A percentile compares a stretch with the other conserved stretches of the same genome.
Evolutionary conservation across 1,140 invertebrate genomes (phyloP).

Genomic region (Drosophila trapezifrons): DNA sequence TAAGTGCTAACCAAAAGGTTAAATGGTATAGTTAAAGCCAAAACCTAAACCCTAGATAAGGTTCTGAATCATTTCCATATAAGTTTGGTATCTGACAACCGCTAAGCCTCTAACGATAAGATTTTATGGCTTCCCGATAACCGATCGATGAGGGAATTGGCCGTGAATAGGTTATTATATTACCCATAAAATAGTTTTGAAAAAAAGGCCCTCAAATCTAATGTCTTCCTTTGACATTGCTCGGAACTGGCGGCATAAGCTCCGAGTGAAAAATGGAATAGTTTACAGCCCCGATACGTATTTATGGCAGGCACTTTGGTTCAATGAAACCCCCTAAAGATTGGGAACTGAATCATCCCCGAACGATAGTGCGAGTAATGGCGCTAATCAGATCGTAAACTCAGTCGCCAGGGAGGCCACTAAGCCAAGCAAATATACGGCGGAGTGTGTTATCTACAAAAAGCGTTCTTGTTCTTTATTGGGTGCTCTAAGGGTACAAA

Average conservation of each 20-base stretch:
- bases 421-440: slow-evolving; percentile 23
- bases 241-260: background rate
- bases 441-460: slow-evolving; percentile 41
- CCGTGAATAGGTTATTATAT: background rate
- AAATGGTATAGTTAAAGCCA: background rate
- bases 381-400: slow-evolving; percentile 39
- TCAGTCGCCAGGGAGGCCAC: slow-evolving; percentile 16
- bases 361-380: background rate
- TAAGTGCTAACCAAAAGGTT: background rate
- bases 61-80: background rate
- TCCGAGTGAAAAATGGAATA: background rate
- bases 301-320: slow-evolving; percentile 11
- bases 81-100: background rate
- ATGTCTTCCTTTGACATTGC: background rate
- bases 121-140: slow-evolving; percentile 11
- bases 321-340: slow-evolving; percentile 29
- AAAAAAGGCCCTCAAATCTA: slow-evolving; percentile 4
- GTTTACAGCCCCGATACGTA: slow-evolving; percentile 3
- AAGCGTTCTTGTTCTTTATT: slow-evolving; percentile 19
- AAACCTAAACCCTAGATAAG: background rate
- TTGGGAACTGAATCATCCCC: slow-evolving; percentile 26
- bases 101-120: slow-evolving; percentile 3
- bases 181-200: background rate
- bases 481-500: slow-evolving; percentile 45
- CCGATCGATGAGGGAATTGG: background rate